phyloP scores from a whole-genome alignment of 2,888 invertebrate species.

The Xanthia togata region DNA sequence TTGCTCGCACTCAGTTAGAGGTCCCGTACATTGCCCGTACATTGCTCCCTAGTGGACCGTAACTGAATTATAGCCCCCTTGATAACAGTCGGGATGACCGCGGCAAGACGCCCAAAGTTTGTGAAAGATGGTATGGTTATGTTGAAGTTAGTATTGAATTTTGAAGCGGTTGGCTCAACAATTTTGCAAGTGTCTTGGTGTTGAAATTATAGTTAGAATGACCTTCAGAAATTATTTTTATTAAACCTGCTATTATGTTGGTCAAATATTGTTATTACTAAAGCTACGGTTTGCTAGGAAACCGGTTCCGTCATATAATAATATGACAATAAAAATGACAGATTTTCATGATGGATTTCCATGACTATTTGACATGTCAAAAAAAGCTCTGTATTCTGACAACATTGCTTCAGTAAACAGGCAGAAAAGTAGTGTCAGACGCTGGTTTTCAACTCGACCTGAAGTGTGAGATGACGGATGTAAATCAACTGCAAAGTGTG shows the following conservation, averaged over 20 bases:
- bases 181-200: conserved; percentile 11
- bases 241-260: not conserved
- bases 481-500: too few species aligned
- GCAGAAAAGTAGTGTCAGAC: too few species aligned
- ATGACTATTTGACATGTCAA: too few species aligned
- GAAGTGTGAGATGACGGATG: too few species aligned
- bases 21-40: conserved; percentile 44
- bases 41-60: conserved; percentile 54
- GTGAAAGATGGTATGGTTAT: conserved; percentile 44
- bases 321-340: too few species aligned
- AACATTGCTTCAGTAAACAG: too few species aligned
- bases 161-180: conserved; percentile 37
- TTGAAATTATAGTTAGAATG: conserved; percentile 15
- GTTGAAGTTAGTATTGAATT: conserved; percentile 53
- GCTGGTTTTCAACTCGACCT: too few species aligned
- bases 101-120: conserved; percentile 67
- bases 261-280: not conserved
- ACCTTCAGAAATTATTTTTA: conserved; percentile 3
- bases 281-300: too few species aligned
- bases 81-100: conserved; percentile 66
- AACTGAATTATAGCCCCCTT: conserved; percentile 71
- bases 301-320: too few species aligned
- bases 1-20: conserved; percentile 49
- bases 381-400: too few species aligned
- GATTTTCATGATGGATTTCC: too few species aligned